Evolutionary conservation across 2,113 vertebrate genomes (phyloP), one percentile per base, ranked within the genome.

Genomic region (Balaeniceps rex): DNA sequence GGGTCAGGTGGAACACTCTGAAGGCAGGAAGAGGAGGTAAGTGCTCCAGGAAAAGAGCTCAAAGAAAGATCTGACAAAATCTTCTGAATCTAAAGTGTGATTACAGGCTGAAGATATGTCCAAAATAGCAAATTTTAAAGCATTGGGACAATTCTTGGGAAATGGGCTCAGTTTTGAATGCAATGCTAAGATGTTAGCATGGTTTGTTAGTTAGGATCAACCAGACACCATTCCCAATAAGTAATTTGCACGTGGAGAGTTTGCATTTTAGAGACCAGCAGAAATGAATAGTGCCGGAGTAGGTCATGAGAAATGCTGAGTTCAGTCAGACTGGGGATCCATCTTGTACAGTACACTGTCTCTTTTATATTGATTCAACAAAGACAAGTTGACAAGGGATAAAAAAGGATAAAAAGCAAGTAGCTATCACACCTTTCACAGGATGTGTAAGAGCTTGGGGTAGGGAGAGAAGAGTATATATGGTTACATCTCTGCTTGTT

Each of bases 401-500:
- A 79, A 94, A 93, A 95, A 69, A 29, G 77, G 83, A 87, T 92
- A 68, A 95, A 88, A 95, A 72, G 74, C 57, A 88, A 94, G 83
- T 61, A 95, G 88, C 66, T 97, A 95, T 97, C 91, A 89, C 91
- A 94, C 93, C 93, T 97, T 94, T 95, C 81, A 94, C 91, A 96
- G 93, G 86, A 95, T 52, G 74, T 95, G 91, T 87, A 77, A 95
- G 88, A 94, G 65, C 70, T 89, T 79, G 66, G 84, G 51, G 42
- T 88, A 90, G 31, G 23, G 40, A 93, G 86, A 84, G 69, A 82
- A 64, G 58, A 58, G 33, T 70, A 54, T 94, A 82, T 85, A 64
- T 69, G 65, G 28, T 57, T 96, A 57, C 89, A 66, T 54, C 80
- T 95, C 74, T 91, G 70, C 91, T 94, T 92, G 70, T 93, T 97